Evolutionary conservation across 2,797 vertebrate species (phyloP), one percentile per base, ranked within the genome.

Genomic region (Caiman crocodilus): DNA sequence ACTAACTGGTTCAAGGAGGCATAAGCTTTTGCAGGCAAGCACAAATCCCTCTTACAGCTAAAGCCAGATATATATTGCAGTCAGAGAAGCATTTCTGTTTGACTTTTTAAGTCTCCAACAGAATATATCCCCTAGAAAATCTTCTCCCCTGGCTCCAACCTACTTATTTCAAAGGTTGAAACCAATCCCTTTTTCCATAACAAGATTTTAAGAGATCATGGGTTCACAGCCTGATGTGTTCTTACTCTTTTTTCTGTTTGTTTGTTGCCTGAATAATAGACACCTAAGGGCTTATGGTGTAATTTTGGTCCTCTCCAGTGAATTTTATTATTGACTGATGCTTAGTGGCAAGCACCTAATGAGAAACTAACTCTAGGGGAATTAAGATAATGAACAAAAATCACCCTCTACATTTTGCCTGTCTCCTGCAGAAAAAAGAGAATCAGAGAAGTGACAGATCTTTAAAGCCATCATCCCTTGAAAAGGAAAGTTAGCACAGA

Each of bases 281-380:
- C 84, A 50, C 18, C 90, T 88, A 23, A 64, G 89, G 80, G 61
- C 15, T 81, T 89, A n/a, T 74, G 65, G 60, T 84, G 28, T 26
- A 18, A 64, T 1, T 0, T 9, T 82, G 32, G 18, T 20, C 69
- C 17, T 82, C 32, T 30, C 69, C 74, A 32, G 15, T n/a, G 79
- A 57, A 87, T 78, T 75, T 69, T 25, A 67, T 84, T 16, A 32
- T 55, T 61, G 32, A 17, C 18, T 76, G 60, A 63, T 35, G 63
- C 16, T 76, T 73, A 86, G 73, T 77, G 28, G 14, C 67, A 18
- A 42, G 55, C 25, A 65, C 25, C 55, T 79, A 79, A 80, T 35
- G 16, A 83, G 26, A 88, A 14, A 11, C 18, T 26, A 87, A 93
- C 64, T 76, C 15, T 60, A 84, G 82, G 71, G 67, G 60, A 65